Evolutionary conservation across 1,140 invertebrate species (phyloP).

Genomic region (Galleria mellonella): DNA sequence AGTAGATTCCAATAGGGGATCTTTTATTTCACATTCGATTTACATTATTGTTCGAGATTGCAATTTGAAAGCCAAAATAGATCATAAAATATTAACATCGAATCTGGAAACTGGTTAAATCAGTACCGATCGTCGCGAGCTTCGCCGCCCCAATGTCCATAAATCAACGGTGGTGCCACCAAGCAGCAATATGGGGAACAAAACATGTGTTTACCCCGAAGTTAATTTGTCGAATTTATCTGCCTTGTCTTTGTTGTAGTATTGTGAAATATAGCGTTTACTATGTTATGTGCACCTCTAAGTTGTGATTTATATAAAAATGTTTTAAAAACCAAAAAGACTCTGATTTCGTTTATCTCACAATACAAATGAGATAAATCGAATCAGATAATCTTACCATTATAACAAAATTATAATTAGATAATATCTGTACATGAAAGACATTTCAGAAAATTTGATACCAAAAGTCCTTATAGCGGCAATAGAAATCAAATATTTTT

Average conservation of each 20-base stretch:
- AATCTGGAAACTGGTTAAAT: constrained; percentile 26
- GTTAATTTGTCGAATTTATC: constrained; percentile 71
- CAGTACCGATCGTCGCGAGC: constrained; percentile 20
- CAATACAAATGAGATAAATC: too few relatives aligned
- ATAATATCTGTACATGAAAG: too few relatives aligned
- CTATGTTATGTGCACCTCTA: too few relatives aligned
- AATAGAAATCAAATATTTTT: too few relatives aligned
- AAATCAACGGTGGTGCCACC: constrained; percentile 65
- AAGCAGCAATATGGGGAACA: constrained; percentile 62
- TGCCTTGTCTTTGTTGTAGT: constrained; percentile 50
- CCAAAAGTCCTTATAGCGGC: too few relatives aligned
- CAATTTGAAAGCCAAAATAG: not conserved
- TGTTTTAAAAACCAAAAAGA: too few relatives aligned
- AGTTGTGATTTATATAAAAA: too few relatives aligned
- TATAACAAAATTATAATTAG: too few relatives aligned
- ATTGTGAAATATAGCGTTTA: constrained; percentile 59
- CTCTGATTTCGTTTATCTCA: too few relatives aligned
- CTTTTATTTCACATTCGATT: not conserved
- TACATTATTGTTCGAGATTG: not conserved
- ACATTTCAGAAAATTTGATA: too few relatives aligned
- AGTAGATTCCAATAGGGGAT: too few relatives aligned
- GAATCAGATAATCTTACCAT: too few relatives aligned
- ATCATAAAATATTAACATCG: constrained; percentile 24
- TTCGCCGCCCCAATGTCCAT: constrained; percentile 40
- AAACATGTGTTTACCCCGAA: constrained; percentile 68